Base-by-base conservation (phyloP, 30 jellyfish, hydroid and myxozoan genomes). In the Pseudorhiza aurosa region DNA sequence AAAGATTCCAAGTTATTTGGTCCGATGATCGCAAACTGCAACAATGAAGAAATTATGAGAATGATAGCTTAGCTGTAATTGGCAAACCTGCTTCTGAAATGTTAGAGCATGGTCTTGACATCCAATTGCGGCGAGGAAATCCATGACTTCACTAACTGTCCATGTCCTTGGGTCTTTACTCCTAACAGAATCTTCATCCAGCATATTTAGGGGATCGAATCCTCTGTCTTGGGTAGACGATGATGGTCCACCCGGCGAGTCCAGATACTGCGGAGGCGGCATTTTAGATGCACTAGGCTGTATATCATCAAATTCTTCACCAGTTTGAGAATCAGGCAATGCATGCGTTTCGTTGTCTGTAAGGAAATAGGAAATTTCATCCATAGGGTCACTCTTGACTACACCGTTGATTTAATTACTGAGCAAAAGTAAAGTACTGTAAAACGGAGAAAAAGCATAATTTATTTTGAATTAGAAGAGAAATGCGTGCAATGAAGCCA, bases 51-150 rank as follows among this genome's bases (percentile, higher is more conserved):
- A n/a, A n/a, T n/a, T n/a, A n/a, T n/a, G n/a, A n/a, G n/a, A n/a
- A n/a, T n/a, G n/a, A n/a, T n/a, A n/a, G n/a, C n/a, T n/a, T n/a
- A n/a, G n/a, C n/a, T n/a, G 21, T 24, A 8, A 39, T n/a, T 27
- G 14, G 12, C 84, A 2, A 9, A 93, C 98, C 90, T 93, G 98
- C 58, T 93, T 93, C 58, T 93, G 94, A 56, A 93, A 93, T 21
- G 98, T 87, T 57, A 82, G 68, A 8, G 98, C 98, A 64, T 93
- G 98, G 42, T 95, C 98, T 25, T 95, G 98, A 57, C 98, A 93
- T 18, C 98, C 98, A 42, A 93, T 93, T n/a, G 97, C 96, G 47
- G 97, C 95, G 30, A 93, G 87, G 42, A 93, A 93, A 69, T 93
- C 98, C 98, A 93, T 93, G 30, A 93, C 98, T 72, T 93, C 98